A percentile compares a stretch with the other conserved stretches of the same genome.
phyloP scores from a whole-genome alignment of 1,140 invertebrate species.

The Musca domestica region DNA sequence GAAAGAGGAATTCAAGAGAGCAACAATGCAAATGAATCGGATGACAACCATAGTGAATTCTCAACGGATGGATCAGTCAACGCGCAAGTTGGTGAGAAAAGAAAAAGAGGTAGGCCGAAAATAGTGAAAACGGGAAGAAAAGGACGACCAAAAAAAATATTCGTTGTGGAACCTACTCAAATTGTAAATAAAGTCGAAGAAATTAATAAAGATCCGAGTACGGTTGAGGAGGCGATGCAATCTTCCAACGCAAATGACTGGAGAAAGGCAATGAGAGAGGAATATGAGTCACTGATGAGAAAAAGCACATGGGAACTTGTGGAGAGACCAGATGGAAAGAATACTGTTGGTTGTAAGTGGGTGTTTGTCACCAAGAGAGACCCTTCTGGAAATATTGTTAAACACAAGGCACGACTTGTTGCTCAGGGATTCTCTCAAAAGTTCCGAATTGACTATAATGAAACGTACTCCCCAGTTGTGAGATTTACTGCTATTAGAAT shows the following conservation, averaged over 20 bases:
- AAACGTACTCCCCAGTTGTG: constrained; percentile 34
- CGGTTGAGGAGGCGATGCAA: neutral
- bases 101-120: neutral
- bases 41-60: neutral
- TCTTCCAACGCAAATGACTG: neutral
- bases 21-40: neutral
- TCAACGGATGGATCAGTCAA: neutral
- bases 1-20: neutral
- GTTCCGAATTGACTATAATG: no score
- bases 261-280: neutral
- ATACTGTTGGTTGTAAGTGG: no score
- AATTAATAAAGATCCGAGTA: no score
- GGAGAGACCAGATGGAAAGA: no score
- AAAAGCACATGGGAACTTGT: no score
- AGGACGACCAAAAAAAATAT: no score
- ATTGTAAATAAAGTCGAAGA: neutral
- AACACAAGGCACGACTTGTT: no score
- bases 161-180: neutral
- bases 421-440: no score
- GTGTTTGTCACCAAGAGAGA: no score
- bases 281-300: no score
- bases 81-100: neutral
- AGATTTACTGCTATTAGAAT: constrained; percentile 41
- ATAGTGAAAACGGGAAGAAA: neutral
- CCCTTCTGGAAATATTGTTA: no score